Conservation (phyloP, 2,888 invertebrate genomes). For the Hemaris fuciformis region DNA sequence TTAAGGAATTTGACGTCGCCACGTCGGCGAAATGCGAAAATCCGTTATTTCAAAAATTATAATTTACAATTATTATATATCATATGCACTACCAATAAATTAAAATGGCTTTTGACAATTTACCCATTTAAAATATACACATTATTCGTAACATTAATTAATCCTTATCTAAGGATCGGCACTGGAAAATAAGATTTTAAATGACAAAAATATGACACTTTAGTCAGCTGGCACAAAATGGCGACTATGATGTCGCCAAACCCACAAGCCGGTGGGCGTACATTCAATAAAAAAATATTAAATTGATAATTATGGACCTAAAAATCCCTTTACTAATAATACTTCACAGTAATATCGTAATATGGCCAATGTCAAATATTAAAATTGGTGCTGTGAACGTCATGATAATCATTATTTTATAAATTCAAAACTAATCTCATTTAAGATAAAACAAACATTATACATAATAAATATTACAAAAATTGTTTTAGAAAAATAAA, state of each 20-base stretch:
- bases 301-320: background rate
- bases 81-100: background rate
- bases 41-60: background rate
- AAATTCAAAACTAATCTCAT: background rate
- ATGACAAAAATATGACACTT: conserved; percentile 17
- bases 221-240: conserved; percentile 1
- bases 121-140: background rate
- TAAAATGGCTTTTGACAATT: background rate
- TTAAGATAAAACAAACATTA: background rate
- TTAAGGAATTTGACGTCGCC: conserved; percentile 33
- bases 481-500: conserved; percentile 19
- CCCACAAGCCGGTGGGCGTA: background rate
- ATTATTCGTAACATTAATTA: background rate
- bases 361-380: background rate
- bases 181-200: background rate
- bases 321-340: background rate
- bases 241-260: conserved; percentile 20
- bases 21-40: conserved; percentile 4
- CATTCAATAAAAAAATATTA: conserved; percentile 19
- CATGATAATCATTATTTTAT: background rate
- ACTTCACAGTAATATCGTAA: background rate
- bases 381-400: background rate
- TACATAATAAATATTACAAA: background rate
- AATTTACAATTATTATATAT: background rate
- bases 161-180: background rate